A percentile compares a stretch with the other conserved stretches of the same genome.
phyloP scores from a whole-genome alignment of 2,113 vertebrate genomes.

The Lipophrys pholis region DNA sequence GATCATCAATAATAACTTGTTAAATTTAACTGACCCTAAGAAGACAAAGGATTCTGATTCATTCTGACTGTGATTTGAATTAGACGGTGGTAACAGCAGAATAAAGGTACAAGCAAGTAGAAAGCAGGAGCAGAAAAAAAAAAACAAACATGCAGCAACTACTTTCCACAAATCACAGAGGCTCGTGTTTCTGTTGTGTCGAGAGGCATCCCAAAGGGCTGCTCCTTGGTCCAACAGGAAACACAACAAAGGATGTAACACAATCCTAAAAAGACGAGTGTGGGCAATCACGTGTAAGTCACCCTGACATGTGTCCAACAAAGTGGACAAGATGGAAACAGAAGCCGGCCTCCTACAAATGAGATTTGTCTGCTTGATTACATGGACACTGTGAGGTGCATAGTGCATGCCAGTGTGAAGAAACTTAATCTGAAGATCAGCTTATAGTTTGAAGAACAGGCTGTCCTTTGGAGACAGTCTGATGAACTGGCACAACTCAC shows the following conservation, averaged over 20 bases:
- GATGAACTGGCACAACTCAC: conserved; percentile 76
- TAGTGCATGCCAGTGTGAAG: not conserved
- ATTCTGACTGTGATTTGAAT: not conserved
- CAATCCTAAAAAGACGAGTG: conserved; percentile 21
- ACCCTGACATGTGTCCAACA: conserved; percentile 38
- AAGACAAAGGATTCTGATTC: conserved; percentile 2
- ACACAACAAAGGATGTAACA: conserved; percentile 21
- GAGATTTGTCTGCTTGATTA: conserved; percentile 36
- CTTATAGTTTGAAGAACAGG: conserved; percentile 14
- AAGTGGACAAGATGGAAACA: conserved; percentile 57
- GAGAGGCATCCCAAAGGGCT: conserved; percentile 5
- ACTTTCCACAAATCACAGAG: conserved; percentile 40
- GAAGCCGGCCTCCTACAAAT: conserved; percentile 24
- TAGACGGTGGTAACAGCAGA: conserved; percentile 23
- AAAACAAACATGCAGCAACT: conserved; percentile 37
- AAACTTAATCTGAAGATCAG: conserved; percentile 18
- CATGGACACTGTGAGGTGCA: conserved; percentile 1
- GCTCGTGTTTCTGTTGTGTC: conserved; percentile 29
- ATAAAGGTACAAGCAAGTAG: conserved; percentile 50
- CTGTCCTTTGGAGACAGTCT: conserved; percentile 7
- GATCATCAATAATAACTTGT: too few relatives aligned
- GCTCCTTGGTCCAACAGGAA: conserved; percentile 13
- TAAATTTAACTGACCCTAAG: not conserved
- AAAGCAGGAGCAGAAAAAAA: conserved; percentile 18
- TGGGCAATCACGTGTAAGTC: conserved; percentile 34